Conservation (phyloP, 2,888 invertebrate species). For the Scrobipalpa costella region DNA sequence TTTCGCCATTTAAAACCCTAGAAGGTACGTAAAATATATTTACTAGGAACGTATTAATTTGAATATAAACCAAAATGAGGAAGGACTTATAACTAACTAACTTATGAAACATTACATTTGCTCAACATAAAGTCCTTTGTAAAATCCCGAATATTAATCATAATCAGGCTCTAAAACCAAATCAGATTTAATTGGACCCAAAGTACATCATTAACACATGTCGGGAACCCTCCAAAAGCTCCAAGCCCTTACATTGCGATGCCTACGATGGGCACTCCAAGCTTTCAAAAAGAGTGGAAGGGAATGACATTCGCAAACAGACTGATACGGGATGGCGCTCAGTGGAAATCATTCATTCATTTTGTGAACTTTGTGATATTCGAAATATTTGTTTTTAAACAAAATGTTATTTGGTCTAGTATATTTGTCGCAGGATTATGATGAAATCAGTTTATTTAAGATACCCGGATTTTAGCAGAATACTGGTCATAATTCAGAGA, state of each 20-base stretch:
- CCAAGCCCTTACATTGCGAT: not conserved
- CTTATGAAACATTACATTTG: too few species aligned
- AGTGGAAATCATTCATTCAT: not conserved
- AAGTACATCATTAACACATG: not conserved
- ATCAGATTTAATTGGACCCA: not conserved
- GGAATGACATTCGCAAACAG: not conserved
- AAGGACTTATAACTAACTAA: too few species aligned
- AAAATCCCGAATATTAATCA: not conserved
- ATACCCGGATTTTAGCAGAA: too few species aligned
- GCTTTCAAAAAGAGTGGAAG: not conserved
- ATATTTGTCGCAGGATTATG: too few species aligned
- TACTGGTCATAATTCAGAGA: too few species aligned
- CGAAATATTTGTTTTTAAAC: too few species aligned
- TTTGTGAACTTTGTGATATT: not conserved
- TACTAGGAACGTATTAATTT: too few species aligned
- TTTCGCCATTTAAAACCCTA: too few species aligned
- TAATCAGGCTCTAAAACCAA: not conserved
- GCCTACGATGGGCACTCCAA: not conserved
- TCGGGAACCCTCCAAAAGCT: not conserved
- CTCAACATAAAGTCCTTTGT: not conserved
- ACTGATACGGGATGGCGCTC: not conserved
- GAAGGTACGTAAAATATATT: too few species aligned
- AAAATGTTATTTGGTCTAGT: too few species aligned
- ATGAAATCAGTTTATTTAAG: too few species aligned
- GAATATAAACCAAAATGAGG: too few species aligned